phyloP scores from a whole-genome alignment of 2,888 invertebrate species.

The Zygaena filipendulae region DNA sequence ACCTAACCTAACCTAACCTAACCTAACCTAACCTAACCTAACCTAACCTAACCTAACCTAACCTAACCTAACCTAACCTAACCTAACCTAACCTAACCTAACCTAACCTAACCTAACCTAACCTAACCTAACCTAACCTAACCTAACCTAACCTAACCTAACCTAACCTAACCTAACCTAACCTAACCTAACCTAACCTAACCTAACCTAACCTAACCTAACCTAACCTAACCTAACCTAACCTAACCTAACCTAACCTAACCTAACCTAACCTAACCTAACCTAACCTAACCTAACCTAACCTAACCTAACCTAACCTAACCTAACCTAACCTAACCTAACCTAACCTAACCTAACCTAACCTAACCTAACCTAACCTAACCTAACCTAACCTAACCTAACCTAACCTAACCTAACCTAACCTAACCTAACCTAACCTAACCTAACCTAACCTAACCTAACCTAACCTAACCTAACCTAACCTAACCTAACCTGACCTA shows the following conservation, averaged over 20 bases:
- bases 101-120: conserved; percentile 16
- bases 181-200: conserved; percentile 16
- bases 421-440: conserved; percentile 14
- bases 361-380: conserved; percentile 7
- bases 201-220: conserved; percentile 12
- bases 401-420: conserved; percentile 9
- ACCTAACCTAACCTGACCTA: conserved; percentile 15
- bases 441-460: conserved; percentile 15
- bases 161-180: conserved; percentile 18
- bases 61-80: conserved; percentile 15
- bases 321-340: conserved; percentile 9
- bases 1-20: conserved; percentile 16
- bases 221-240: conserved; percentile 14
- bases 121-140: conserved; percentile 18
- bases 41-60: conserved; percentile 16
- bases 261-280: conserved; percentile 14
- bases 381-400: conserved; percentile 9
- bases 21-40: conserved; percentile 16
- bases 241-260: conserved; percentile 14
- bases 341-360: conserved; percentile 11
- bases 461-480: conserved; percentile 15
- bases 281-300: conserved; percentile 13
- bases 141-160: conserved; percentile 19
- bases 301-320: conserved; percentile 10
- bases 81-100: conserved; percentile 17